Evolutionary conservation across 2,888 invertebrate genomes (phyloP), one percentile per base, ranked within the genome.

Genomic region (Melinopterus prodromus): DNA sequence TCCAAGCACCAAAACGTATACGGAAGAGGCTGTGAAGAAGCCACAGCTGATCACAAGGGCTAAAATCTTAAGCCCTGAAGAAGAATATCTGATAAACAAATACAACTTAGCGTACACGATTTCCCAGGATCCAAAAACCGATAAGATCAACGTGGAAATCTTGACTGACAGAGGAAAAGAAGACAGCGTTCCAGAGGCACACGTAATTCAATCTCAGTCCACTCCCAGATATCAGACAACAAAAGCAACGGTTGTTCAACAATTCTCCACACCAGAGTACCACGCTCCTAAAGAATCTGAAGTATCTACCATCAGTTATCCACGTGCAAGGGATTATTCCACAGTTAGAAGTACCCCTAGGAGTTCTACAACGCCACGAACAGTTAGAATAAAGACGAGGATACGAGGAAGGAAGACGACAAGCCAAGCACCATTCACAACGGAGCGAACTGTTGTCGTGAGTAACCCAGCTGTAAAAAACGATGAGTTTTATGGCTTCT

Each of bases 401-500:
- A 82, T 82, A n/a, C 83, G 86, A 78, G 83, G 84, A 69, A 84
- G 87, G 74, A 84, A 80, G n/a, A 79, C 83, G 5, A 79, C 80
- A 37, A 70, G 70, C 14, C 78, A 38, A 16, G 9, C 53, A 53
- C 53, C 53, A 53, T 26, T 3, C 26, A 82, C 83, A 76, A 79
- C 82, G 76, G 78, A 81, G 81, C 70, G 76, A 72, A 71, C 15
- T 16, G 53, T 15, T 6, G 15, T 76, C 80, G 16, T 86, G 85
- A 53, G 85, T 85, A 53, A 87, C 87, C 26, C 85, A 86, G 38
- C 79, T 9, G 77, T 70, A 36, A 74, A 77, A 12, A 84, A 88
- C 70, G 89, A 89, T 80, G 88, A 90, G 82, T 90, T 89, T 78
- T 91, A 90, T 82, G 91, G 91, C 15, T 91, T 91, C 82, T 90